Base-by-base conservation (phyloP, 2,113 vertebrate species). In the Petaurus breviceps region DNA sequence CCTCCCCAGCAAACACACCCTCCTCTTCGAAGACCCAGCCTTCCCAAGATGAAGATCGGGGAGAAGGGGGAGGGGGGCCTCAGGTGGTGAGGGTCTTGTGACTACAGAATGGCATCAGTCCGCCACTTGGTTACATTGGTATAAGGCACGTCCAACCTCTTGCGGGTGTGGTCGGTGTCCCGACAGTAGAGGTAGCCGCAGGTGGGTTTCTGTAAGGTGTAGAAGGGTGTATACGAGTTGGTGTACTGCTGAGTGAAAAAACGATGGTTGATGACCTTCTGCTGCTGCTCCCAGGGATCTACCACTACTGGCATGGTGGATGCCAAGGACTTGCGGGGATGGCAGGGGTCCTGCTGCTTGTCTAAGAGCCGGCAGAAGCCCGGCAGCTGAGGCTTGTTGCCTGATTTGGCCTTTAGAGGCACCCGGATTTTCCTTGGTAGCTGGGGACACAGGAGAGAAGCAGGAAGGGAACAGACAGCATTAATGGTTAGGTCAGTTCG, bases 191-290 rank as follows among this genome's bases (percentile, higher is more conserved):
- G 95, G 68, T 97, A 98, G 31, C 99, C 99, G 0, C 99, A 99
- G 51, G 96, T 96, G 0, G 98, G 97, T 47, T 97, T 98, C 97
- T 98, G 98, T 0, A 95, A 25, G 0, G 99, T 99, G 97, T 97
- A 98, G 98, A 99, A 99, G 23, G 99, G 98, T 0, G 25, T 94
- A 97, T 98, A 98, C 0, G 98, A 98, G 97, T 98, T 99, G 96
- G 98, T 55, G n/a, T 23, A 92, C 3, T 90, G 77, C 0, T 90
- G 90, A 0, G 2, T 97, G 96, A 98, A 98, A 97, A 99, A 98
- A 2, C 89, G 43, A 93, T 98, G 98, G 8, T 3, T 52, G 51
- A 97, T 93, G 49, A 92, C 95, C 54, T 96, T 68, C 0, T 43
- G 93, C 3, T 93, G 95, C 0, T 0, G 24, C 8, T 93, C 96